Percentiles rank a stretch among this genome's conserved stretches.
Evolutionary conservation across 2,888 invertebrate genomes (phyloP).

Genomic region (Rhogogaster chlorosoma): DNA sequence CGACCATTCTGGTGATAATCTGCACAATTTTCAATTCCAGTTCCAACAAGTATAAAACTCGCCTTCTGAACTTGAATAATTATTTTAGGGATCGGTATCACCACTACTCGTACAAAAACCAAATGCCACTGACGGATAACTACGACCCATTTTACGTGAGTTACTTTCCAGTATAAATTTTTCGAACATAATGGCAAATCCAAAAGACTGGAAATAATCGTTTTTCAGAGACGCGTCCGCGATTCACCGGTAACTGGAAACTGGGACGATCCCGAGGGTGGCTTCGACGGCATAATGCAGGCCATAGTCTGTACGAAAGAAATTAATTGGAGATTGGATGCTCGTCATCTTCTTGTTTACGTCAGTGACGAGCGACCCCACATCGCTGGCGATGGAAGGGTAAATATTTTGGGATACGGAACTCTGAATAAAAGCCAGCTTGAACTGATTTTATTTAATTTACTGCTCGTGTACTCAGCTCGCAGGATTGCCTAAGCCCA

Average conservation of each 20-base stretch:
- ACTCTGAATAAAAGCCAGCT: constrained; percentile 39
- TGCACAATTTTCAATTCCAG: neutral
- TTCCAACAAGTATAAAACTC: neutral
- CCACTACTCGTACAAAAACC: constrained; percentile 89
- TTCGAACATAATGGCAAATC: constrained; percentile 72
- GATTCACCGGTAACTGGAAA: constrained; percentile 79
- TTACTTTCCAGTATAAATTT: constrained; percentile 14
- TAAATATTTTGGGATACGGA: constrained; percentile 67
- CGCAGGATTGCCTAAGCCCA: constrained; percentile 83
- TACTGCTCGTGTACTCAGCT: constrained; percentile 69
- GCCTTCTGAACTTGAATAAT: neutral
- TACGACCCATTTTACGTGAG: constrained; percentile 79
- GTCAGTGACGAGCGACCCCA: constrained; percentile 90
- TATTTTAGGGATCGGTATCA: constrained; percentile 74
- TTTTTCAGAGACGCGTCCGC: constrained; percentile 72
- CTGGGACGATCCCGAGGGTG: constrained; percentile 88
- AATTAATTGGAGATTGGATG: constrained; percentile 89
- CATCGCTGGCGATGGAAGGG: constrained; percentile 78
- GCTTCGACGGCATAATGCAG: constrained; percentile 94
- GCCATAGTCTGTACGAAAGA: constrained; percentile 85
- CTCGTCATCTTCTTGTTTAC: constrained; percentile 88
- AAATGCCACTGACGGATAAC: constrained; percentile 83
- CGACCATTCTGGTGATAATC: constrained; percentile 74
- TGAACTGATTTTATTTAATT: neutral
- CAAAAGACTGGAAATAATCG: constrained; percentile 49